Evolutionary conservation across 37 sponge, comb jelly and placozoan genomes (phyloP), one percentile per base, ranked within the genome.

Genomic region (Halisarca cf. caerulea): DNA sequence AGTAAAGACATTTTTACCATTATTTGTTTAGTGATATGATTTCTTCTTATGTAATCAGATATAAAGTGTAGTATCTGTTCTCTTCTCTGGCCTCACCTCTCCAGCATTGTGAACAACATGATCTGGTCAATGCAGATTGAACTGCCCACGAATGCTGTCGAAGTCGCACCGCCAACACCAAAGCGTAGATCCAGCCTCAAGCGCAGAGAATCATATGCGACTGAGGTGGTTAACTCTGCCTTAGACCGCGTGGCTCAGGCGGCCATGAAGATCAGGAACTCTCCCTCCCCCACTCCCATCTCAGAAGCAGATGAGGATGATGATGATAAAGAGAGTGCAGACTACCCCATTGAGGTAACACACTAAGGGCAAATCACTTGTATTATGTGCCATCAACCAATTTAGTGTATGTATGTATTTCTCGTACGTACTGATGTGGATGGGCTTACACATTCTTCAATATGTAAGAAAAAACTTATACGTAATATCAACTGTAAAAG

Each of bases 71-170:
- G 51, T 54, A 15, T 37, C 51, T 81, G 9, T 78, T 28, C 41
- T 34, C 37, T 28, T 64, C 57, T 28, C 33, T 36, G 14, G 41
- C 33, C 11, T 39, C n/a, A 17, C 40, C 17, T 64, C 59, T 62
- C 30, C 60, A 90, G 90, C 43, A 90, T 90, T 30, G 90, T 90
- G 70, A 83, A 90, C 80, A 73, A 90, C 66, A 86, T 82, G 86
- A 66, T 90, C 33, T 90, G 90, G 90, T 90, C 90, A 1, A 74
- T 53, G 58, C 80, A 80, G 44, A 51, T 80, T 53, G 80, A 53
- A 58, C 15, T 80, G 27, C 80, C 80, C 44, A 1, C 4, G 20
- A 41, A 23, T 1, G 18, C 39, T 33, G 38, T 21, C 23, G 18
- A 75, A 38, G 27, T 21, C 18, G 1, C 58, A 37, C 59, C 81